Evolutionary conservation across 1,140 invertebrate species (phyloP).

Genomic region (Diuraphis noxia): DNA sequence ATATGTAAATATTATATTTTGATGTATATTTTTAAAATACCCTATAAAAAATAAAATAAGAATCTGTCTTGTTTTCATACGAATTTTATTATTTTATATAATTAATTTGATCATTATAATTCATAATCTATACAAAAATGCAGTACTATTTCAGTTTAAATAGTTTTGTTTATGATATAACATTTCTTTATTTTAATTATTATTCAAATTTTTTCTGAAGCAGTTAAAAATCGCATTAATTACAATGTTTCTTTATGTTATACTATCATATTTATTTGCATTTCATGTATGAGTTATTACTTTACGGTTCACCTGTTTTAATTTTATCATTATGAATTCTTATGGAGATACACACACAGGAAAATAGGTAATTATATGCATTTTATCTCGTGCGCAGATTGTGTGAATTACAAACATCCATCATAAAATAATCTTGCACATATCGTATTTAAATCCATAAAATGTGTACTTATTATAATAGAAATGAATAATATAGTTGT

Average conservation of each 20-base stretch:
- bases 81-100: not conserved
- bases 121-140: not conserved
- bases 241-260: not conserved
- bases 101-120: not conserved
- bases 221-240: conserved; percentile 8
- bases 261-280: conserved; percentile 11
- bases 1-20: not conserved
- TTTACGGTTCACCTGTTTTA: conserved; percentile 23
- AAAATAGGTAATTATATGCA: conserved; percentile 13
- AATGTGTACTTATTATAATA: not conserved
- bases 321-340: conserved; percentile 13
- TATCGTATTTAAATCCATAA: conserved; percentile 18
- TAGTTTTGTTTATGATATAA: not conserved
- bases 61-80: not conserved
- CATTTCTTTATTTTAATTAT: conserved; percentile 5
- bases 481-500: not conserved
- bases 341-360: not conserved
- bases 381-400: conserved; percentile 12
- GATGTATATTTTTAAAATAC: not conserved
- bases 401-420: conserved; percentile 9
- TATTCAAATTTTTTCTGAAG: not conserved
- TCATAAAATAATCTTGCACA: not conserved
- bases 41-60: not conserved
- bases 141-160: not conserved
- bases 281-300: conserved; percentile 5